Evolutionary conservation across 2,113 vertebrate species (phyloP).

Genomic region (Cryptotis parvus): DNA sequence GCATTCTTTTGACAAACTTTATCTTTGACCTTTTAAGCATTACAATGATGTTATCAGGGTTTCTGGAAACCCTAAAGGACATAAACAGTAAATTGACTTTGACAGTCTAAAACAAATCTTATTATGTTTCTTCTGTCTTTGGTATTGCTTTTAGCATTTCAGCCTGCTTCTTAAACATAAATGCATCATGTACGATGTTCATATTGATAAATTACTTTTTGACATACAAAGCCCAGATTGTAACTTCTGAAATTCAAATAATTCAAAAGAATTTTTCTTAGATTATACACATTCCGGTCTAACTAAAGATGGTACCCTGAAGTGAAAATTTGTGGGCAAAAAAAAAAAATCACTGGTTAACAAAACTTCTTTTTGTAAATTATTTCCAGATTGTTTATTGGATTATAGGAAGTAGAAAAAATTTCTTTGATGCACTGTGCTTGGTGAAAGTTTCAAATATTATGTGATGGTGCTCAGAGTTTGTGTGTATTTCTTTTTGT

Average conservation of each 20-base stretch:
- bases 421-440: conserved; percentile 40
- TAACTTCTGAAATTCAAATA: conserved; percentile 72
- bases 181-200: conserved; percentile 66
- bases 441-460: conserved; percentile 63
- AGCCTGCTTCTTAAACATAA: conserved; percentile 68
- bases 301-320: conserved; percentile 67
- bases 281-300: conserved; percentile 61
- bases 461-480: conserved; percentile 43
- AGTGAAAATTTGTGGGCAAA: conserved; percentile 66
- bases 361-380: conserved; percentile 63
- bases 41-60: conserved; percentile 84
- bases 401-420: conserved; percentile 49
- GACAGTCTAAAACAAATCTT: conserved; percentile 81
- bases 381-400: conserved; percentile 70
- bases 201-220: conserved; percentile 73
- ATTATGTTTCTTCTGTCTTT: conserved; percentile 82
- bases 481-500: conserved; percentile 27
- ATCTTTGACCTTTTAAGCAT: conserved; percentile 83
- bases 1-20: conserved; percentile 81
- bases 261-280: conserved; percentile 63
- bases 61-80: conserved; percentile 86
- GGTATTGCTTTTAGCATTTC: conserved; percentile 73
- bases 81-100: conserved; percentile 87
- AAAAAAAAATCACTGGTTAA: conserved; percentile 55
- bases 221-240: conserved; percentile 58